Percentiles rank a stretch among this genome's conserved stretches.
phyloP scores from a whole-genome alignment of 2,797 vertebrate genomes.

The Gouania willdenowi region DNA sequence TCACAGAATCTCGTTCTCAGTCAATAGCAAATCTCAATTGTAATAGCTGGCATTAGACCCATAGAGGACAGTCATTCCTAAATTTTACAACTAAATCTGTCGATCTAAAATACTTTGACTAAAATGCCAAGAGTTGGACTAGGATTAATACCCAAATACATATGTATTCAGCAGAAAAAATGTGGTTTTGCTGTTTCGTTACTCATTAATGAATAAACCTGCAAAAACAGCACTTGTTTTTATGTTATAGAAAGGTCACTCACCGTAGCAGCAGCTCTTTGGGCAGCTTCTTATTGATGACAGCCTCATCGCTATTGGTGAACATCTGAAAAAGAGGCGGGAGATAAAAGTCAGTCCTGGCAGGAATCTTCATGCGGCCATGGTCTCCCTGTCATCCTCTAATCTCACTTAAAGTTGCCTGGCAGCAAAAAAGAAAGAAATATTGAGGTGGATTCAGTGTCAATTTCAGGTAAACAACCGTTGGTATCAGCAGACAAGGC shows the following conservation, averaged over 20 bases:
- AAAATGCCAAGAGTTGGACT: too few relatives aligned
- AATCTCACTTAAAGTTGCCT: slow-evolving; percentile 21
- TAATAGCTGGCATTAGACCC: too few relatives aligned
- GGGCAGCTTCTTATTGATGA: slow-evolving; percentile 97
- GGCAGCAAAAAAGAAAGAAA: slow-evolving; percentile 23
- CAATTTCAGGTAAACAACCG: slow-evolving; percentile 12
- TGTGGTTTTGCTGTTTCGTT: too few relatives aligned
- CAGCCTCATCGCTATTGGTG: slow-evolving; percentile 96
- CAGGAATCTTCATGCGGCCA: background rate
- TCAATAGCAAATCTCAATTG: too few relatives aligned
- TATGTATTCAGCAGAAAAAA: too few relatives aligned
- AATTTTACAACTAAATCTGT: too few relatives aligned
- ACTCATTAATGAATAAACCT: too few relatives aligned
- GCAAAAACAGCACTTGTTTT: too few relatives aligned
- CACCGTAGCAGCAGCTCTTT: slow-evolving; percentile 96
- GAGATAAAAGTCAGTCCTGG: slow-evolving; percentile 20
- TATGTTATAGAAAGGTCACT: slow-evolving; percentile 59
- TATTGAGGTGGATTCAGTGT: slow-evolving; percentile 30
- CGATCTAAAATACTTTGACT: too few relatives aligned
- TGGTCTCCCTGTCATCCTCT: background rate
- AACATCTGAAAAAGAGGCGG: slow-evolving; percentile 87
- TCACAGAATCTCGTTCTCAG: too few relatives aligned
- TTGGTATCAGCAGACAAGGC: slow-evolving; percentile 13
- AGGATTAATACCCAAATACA: too few relatives aligned
- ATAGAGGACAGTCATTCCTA: too few relatives aligned